Conservation (phyloP, 1,140 invertebrate genomes). For the Uloborus diversus region DNA sequence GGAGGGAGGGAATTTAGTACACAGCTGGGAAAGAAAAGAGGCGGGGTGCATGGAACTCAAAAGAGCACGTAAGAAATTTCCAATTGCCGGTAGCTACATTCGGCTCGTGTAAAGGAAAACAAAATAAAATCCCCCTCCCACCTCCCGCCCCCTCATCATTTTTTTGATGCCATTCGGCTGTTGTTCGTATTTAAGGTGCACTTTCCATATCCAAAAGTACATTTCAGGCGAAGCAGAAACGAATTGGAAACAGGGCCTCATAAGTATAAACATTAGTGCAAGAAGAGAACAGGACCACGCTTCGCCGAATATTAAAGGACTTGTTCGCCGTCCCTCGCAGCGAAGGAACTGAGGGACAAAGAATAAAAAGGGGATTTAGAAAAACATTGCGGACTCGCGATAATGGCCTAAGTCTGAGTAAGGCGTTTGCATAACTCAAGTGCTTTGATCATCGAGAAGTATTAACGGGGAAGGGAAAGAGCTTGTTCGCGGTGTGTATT, state of each 20-base stretch:
- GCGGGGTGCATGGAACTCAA: conserved; percentile 20
- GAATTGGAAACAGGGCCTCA: conserved; percentile 53
- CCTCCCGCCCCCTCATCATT: background rate
- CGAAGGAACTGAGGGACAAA: conserved; percentile 10
- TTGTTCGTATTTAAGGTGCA: conserved; percentile 51
- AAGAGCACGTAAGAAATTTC: conserved; percentile 44
- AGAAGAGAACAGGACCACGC: conserved; percentile 7
- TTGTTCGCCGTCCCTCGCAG: conserved; percentile 7
- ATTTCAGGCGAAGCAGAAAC: conserved; percentile 34
- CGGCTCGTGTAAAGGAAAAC: conserved; percentile 1
- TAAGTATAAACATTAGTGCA: conserved; percentile 55
- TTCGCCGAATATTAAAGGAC: conserved; percentile 32
- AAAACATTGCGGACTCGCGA: background rate
- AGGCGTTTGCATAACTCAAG: too few species aligned
- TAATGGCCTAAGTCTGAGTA: conserved; percentile 11
- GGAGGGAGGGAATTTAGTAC: background rate
- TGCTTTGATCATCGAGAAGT: too few species aligned
- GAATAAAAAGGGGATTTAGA: conserved; percentile 29
- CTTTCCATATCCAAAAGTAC: conserved; percentile 52
- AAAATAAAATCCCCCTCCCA: conserved; percentile 27
- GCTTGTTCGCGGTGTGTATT: too few species aligned
- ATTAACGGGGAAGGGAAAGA: too few species aligned
- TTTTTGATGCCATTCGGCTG: background rate
- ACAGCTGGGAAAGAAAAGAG: background rate
- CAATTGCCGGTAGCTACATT: conserved; percentile 44